These are phyloP conservation scores for Pelmatolapia mariae DNA, from an alignment of 2,113 vertebrate species.

Conservation along the genomic window DNA sequence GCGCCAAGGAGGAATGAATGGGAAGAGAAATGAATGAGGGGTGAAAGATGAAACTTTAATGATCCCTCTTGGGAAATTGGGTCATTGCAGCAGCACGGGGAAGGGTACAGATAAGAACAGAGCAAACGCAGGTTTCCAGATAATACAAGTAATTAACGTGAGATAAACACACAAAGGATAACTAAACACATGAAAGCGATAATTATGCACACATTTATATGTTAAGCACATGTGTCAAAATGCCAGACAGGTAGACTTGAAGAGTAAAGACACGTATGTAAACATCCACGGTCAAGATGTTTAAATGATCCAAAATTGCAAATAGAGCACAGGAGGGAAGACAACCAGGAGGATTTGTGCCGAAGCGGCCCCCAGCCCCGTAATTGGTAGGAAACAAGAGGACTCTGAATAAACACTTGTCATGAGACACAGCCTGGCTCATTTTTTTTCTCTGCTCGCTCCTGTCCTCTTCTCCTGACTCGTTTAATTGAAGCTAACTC, in stretches of 20 bases:
- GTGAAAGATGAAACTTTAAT: slow-evolving; percentile 70
- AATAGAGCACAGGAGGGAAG: slow-evolving; percentile 22
- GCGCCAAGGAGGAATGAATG: slow-evolving; percentile 39
- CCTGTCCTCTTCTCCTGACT: slow-evolving; percentile 22
- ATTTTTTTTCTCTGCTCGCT: slow-evolving; percentile 25
- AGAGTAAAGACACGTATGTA: background rate
- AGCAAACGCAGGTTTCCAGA: slow-evolving; percentile 7
- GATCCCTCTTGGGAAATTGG: slow-evolving; percentile 61
- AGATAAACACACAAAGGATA: slow-evolving; percentile 17
- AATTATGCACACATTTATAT: background rate
- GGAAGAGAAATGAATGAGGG: slow-evolving; percentile 52
- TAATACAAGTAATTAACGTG: slow-evolving; percentile 22
- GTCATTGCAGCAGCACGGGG: slow-evolving; percentile 27
- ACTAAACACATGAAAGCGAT: background rate
- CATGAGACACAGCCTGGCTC: slow-evolving; percentile 42
- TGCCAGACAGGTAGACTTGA: background rate
- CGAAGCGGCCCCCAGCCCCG: slow-evolving; percentile 32
- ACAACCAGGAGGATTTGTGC: slow-evolving; percentile 11
- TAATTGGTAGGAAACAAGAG: slow-evolving; percentile 64
- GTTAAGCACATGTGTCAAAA: background rate
- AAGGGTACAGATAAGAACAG: slow-evolving; percentile 27
- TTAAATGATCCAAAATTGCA: slow-evolving; percentile 27
- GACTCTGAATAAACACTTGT: slow-evolving; percentile 60
- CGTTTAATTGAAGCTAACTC: slow-evolving; percentile 26
- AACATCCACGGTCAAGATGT: background rate